A percentile compares a stretch with the other conserved stretches of the same genome.
These are phyloP conservation scores for Anas acuta DNA, from an alignment of 2,797 vertebrate species.

Conservation along the genomic window DNA sequence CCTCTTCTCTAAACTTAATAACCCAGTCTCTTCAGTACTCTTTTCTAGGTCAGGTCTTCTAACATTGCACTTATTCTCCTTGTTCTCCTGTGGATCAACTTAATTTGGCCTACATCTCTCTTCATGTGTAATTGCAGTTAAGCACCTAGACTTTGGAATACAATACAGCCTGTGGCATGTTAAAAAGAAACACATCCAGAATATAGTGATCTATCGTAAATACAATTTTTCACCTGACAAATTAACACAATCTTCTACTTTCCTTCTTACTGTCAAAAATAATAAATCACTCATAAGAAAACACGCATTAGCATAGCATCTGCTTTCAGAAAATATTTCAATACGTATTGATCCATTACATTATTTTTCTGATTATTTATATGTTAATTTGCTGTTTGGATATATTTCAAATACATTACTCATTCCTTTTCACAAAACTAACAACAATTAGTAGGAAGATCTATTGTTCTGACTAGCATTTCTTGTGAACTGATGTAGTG, in stretches of 20 bases:
- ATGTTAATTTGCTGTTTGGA: constrained; percentile 52
- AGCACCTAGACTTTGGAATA: neutral
- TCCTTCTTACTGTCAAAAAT: neutral
- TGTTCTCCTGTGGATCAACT: neutral
- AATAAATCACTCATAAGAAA: neutral
- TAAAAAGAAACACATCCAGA: neutral
- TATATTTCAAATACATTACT: constrained; percentile 36
- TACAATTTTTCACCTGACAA: neutral
- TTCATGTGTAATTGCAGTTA: neutral
- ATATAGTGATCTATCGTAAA: neutral
- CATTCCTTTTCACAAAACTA: constrained; percentile 34
- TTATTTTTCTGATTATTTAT: constrained; percentile 16
- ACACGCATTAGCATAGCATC: neutral
- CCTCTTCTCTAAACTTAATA: neutral
- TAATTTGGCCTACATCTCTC: neutral
- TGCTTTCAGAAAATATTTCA: constrained; percentile 29
- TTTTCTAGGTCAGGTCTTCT: neutral
- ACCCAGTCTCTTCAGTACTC: neutral
- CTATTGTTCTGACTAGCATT: constrained; percentile 38
- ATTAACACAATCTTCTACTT: neutral
- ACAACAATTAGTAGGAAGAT: constrained; percentile 46
- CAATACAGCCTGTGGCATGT: neutral
- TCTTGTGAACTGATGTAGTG: constrained; percentile 23
- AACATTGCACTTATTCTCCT: neutral
- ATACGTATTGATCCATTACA: constrained; percentile 12